Conservation (phyloP, 2,888 invertebrate genomes). For the Molorchus minor region DNA sequence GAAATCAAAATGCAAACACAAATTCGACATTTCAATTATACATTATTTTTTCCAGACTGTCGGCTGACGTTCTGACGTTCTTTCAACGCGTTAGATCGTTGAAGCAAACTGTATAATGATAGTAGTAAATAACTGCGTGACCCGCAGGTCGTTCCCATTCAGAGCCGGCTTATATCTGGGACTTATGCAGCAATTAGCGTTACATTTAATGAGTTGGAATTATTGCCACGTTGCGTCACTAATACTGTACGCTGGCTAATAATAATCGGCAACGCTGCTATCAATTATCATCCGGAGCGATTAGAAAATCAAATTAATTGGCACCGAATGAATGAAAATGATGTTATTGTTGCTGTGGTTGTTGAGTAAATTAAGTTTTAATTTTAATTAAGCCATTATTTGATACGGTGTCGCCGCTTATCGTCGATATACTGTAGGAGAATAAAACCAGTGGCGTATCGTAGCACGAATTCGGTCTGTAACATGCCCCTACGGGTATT, state of each 20-base stretch:
- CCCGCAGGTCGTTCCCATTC: slow-evolving; percentile 32
- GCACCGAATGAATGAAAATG: slow-evolving; percentile 10
- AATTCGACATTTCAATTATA: too few relatives aligned
- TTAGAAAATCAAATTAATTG: slow-evolving; percentile 42
- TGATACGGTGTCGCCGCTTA: slow-evolving; percentile 1
- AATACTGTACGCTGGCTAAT: slow-evolving; percentile 32
- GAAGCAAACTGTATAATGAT: too few relatives aligned
- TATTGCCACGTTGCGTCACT: slow-evolving; percentile 53
- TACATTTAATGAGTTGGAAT: slow-evolving; percentile 53
- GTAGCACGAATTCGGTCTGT: too few relatives aligned
- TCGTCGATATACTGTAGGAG: too few relatives aligned
- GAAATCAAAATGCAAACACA: too few relatives aligned
- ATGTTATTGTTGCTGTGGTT: slow-evolving; percentile 38
- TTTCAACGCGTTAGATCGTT: too few relatives aligned
- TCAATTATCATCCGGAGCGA: slow-evolving; percentile 45
- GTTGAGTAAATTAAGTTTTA: slow-evolving; percentile 15
- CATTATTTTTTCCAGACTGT: too few relatives aligned
- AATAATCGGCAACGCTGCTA: slow-evolving; percentile 40
- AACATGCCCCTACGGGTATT: too few relatives aligned
- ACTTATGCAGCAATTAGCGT: slow-evolving; percentile 49
- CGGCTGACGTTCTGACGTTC: too few relatives aligned
- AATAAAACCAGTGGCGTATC: too few relatives aligned
- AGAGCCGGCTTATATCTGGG: slow-evolving; percentile 46
- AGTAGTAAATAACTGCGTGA: background rate
- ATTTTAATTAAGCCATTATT: slow-evolving; percentile 17